Base-by-base conservation (phyloP, 2,888 invertebrate species). In the Volucella inanis region DNA sequence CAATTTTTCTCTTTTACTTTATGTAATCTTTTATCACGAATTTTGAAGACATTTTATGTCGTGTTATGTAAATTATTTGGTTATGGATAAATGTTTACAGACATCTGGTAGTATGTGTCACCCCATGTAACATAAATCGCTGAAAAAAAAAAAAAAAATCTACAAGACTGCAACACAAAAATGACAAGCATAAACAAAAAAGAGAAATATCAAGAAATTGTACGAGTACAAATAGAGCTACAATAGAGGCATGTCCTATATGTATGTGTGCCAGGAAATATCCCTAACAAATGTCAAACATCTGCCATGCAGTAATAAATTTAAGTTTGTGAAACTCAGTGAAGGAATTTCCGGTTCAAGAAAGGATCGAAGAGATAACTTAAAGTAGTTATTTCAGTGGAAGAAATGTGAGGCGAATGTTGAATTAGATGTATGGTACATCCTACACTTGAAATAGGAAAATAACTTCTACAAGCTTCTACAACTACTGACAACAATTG, bases 271-370 rank as follows among this genome's bases (percentile, higher is more conserved):
- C 71, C 52, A 70, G 68, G 74, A 75, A 75, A 70, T 75, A 59
- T 75, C 75, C 79, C 65, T 80, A 84, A 84, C 75, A 84, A 84
- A 84, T 84, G 84, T 80, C 84, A 84, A 75, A 84, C 84, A 84
- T 84, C 84, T 84, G 84, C 80, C 70, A 74, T 79, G 45, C 49
- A 79, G 84, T 61, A 70, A 70, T 75, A 84, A 84, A 84, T 84
- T 84, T 71, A 14, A 67, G 45, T 70, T 75, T 49, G 54, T n/a
- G 52, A 52, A n/a, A 43, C 59, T 64, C 15, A 9, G 49, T 22
- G 52, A 75, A 67, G 59, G 71, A 76, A 81, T 81, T 81, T 76
- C 64, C 70, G 47, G 38, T 38, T 54, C 62, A 62, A 54, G 61
- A 61, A 61, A 75, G 6, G 39, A 49, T 41, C 55, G 39, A n/a